Conservation (phyloP, 1,140 invertebrate genomes). For the Danaus melanippus region DNA sequence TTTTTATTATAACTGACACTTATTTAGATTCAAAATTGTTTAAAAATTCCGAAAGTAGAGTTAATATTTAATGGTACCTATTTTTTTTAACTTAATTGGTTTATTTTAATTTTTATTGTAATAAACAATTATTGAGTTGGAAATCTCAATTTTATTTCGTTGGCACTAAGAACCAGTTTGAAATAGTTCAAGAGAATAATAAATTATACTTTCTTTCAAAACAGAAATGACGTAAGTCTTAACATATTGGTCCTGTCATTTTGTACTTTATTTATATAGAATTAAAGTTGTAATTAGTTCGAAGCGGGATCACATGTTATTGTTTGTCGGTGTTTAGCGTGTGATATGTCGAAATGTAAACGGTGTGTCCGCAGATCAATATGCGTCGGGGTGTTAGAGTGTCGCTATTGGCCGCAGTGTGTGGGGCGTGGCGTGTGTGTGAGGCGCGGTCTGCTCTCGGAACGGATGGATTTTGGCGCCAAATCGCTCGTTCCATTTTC, state of each 20-base stretch:
- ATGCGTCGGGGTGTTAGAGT: constrained; percentile 63
- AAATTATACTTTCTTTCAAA: constrained; percentile 36
- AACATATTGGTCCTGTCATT: constrained; percentile 7
- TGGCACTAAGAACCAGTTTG: constrained; percentile 7
- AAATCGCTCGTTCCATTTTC: constrained; percentile 50
- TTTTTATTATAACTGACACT: no score
- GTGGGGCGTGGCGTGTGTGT: constrained; percentile 62
- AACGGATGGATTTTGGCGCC: constrained; percentile 55
- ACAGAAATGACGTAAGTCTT: constrained; percentile 22
- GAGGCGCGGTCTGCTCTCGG: constrained; percentile 46
- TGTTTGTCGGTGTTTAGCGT: constrained; percentile 68
- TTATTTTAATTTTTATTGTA: no score
- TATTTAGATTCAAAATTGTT: no score
- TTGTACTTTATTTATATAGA: constrained; percentile 4
- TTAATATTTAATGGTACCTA: no score
- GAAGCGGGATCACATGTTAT: constrained; percentile 46
- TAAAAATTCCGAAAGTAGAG: no score
- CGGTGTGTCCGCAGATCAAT: constrained; percentile 68
- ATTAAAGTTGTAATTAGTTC: constrained; percentile 29
- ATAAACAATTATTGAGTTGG: no score
- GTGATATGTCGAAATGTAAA: constrained; percentile 71
- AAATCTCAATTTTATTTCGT: no score
- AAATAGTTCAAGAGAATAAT: constrained; percentile 27
- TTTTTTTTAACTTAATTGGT: no score
- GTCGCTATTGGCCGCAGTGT: constrained; percentile 57